Evolutionary conservation across 2,888 invertebrate species (phyloP).

Genomic region (Dugesia japonica): DNA sequence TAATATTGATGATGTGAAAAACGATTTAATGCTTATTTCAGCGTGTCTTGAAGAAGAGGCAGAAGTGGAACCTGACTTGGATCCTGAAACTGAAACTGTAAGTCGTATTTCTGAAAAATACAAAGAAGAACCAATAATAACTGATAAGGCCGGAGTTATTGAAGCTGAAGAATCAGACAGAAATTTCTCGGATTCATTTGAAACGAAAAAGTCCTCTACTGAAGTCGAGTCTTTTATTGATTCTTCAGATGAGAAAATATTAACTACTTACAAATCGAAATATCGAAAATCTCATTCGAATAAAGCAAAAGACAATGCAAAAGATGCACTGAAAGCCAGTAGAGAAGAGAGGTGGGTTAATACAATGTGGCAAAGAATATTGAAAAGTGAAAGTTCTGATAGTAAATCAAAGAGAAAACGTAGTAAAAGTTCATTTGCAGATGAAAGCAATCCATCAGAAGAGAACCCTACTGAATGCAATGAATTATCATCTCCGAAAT

Average conservation of each 20-base stretch:
- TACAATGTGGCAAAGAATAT: not conserved
- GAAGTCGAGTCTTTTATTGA: not conserved
- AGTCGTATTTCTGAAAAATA: not conserved
- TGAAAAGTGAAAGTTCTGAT: not conserved
- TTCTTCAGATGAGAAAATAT: not conserved
- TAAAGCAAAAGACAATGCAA: not conserved
- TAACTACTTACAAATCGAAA: not conserved
- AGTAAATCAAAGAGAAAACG: slow-evolving; percentile 3
- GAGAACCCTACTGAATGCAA: not conserved
- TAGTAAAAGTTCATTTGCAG: slow-evolving; percentile 10
- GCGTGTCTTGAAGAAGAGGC: not conserved
- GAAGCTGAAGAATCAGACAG: not conserved
- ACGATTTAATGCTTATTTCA: slow-evolving; percentile 8
- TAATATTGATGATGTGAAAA: not conserved
- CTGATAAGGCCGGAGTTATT: not conserved
- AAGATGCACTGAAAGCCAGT: not conserved
- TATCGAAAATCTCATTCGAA: not conserved
- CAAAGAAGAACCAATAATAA: not conserved
- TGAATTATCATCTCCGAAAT: not conserved
- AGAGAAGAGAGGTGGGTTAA: not conserved
- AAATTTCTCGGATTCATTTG: not conserved
- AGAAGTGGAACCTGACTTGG: not conserved
- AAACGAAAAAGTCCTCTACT: not conserved
- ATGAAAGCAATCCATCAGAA: not conserved
- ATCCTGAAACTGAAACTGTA: not conserved